These are phyloP conservation scores for Cheilosia variabilis DNA, from an alignment of 2,888 invertebrate genomes.

Conservation along the genomic window DNA sequence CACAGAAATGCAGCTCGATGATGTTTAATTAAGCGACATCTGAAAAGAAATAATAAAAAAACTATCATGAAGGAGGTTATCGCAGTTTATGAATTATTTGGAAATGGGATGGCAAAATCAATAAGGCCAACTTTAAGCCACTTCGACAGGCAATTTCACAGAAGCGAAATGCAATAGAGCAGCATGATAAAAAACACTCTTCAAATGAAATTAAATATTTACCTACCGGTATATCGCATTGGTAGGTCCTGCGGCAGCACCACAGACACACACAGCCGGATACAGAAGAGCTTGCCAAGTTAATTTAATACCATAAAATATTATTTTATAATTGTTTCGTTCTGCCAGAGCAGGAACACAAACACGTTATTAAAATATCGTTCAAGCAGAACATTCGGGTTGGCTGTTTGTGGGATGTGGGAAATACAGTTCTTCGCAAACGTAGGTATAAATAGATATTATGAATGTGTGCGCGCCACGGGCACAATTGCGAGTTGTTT, in stretches of 20 bases:
- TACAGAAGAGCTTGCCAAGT: neutral
- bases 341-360: neutral
- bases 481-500: neutral
- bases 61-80: neutral
- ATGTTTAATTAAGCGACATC: slow-evolving; percentile 18
- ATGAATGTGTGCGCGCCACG: neutral
- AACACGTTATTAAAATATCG: slow-evolving; percentile 17
- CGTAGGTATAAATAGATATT: neutral
- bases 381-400: neutral
- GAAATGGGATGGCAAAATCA: too few species aligned
- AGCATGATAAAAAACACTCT: slow-evolving; percentile 7
- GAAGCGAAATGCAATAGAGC: too few species aligned
- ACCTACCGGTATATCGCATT: neutral
- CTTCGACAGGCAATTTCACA: too few species aligned
- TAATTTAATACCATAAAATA: slow-evolving; percentile 47
- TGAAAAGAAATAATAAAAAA: slow-evolving; percentile 39
- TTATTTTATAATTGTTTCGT: slow-evolving; percentile 64
- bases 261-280: neutral
- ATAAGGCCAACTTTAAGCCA: too few species aligned
- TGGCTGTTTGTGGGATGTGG: slow-evolving; percentile 3
- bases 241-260: neutral
- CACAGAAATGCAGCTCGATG: slow-evolving; percentile 13
- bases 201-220: slow-evolving; percentile 9
- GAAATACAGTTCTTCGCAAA: neutral
- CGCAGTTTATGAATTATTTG: too few species aligned